Conservation (phyloP, 2,888 invertebrate genomes). For the Pycnomerus fuliginosus region DNA sequence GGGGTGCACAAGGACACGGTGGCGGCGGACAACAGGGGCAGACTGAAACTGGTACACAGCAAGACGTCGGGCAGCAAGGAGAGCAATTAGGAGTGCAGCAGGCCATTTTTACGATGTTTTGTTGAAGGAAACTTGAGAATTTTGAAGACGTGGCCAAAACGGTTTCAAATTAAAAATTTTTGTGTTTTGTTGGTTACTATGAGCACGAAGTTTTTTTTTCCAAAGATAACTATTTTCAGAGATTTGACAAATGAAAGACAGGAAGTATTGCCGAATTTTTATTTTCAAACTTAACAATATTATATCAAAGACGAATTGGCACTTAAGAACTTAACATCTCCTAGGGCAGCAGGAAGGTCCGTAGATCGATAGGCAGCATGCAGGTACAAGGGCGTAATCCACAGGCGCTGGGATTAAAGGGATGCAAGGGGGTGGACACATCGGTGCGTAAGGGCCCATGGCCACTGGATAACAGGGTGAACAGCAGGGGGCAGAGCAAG, state of each 20-base stretch:
- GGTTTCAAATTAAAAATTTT: slow-evolving; percentile 2
- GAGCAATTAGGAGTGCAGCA: slow-evolving; percentile 23
- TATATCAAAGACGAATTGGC: not conserved
- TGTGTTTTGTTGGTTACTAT: slow-evolving; percentile 4
- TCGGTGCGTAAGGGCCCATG: no score
- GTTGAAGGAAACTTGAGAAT: slow-evolving; percentile 7
- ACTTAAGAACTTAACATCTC: not conserved
- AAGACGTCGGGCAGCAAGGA: slow-evolving; percentile 22
- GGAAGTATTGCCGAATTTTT: not conserved
- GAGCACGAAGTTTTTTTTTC: no score
- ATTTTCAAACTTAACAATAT: not conserved
- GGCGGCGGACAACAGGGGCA: slow-evolving; percentile 31
- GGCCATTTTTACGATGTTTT: slow-evolving; percentile 21
- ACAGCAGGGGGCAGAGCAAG: not conserved
- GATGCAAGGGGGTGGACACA: no score
- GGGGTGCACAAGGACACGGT: slow-evolving; percentile 30
- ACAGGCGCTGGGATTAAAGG: no score
- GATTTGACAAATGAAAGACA: no score
- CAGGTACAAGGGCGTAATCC: not conserved
- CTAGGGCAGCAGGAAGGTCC: not conserved
- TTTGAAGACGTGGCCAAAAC: slow-evolving; percentile 5
- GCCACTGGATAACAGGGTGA: not conserved
- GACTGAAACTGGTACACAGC: slow-evolving; percentile 23
- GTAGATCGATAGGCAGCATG: not conserved
- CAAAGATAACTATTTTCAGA: no score